Evolutionary conservation across 2,888 invertebrate genomes (phyloP).

Genomic region (Abrostola tripartita): DNA sequence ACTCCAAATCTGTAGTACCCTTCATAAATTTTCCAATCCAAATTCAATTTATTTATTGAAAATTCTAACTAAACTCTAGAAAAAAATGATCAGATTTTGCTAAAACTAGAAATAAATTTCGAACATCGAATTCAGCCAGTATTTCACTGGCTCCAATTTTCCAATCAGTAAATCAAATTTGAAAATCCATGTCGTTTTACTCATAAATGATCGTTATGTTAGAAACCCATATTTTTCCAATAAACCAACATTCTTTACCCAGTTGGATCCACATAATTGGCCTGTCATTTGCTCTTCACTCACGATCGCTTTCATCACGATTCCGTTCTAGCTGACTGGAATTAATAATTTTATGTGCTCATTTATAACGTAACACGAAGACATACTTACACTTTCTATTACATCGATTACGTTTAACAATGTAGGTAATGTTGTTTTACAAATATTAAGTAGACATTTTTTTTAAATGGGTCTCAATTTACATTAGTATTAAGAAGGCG

Average conservation of each 20-base stretch:
- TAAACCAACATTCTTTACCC: slow-evolving; percentile 16
- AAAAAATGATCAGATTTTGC: slow-evolving; percentile 12
- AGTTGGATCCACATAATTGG: slow-evolving; percentile 42
- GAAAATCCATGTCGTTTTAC: slow-evolving; percentile 6
- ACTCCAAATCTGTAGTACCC: neutral
- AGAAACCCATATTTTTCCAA: slow-evolving; percentile 25
- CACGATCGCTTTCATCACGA: slow-evolving; percentile 49
- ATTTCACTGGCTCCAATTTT: slow-evolving; percentile 16
- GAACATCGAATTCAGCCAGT: slow-evolving; percentile 9
- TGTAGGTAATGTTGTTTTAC: slow-evolving; percentile 1
- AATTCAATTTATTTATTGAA: slow-evolving; percentile 10
- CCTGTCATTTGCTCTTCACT: slow-evolving; percentile 50
- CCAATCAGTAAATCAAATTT: slow-evolving; percentile 2
- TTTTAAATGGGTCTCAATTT: neutral
- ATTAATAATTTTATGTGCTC: slow-evolving; percentile 51
- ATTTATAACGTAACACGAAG: slow-evolving; percentile 33
- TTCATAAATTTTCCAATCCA: neutral
- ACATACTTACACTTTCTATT: slow-evolving; percentile 47
- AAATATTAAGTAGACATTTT: neutral
- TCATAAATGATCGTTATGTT: slow-evolving; percentile 11
- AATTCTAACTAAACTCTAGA: slow-evolving; percentile 21
- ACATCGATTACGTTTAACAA: slow-evolving; percentile 31
- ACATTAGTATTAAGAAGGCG: too few species aligned
- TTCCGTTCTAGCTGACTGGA: slow-evolving; percentile 52
- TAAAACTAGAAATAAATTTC: slow-evolving; percentile 3